phyloP scores from a whole-genome alignment of 2,113 vertebrate species.

The Scytalopus superciliaris region DNA sequence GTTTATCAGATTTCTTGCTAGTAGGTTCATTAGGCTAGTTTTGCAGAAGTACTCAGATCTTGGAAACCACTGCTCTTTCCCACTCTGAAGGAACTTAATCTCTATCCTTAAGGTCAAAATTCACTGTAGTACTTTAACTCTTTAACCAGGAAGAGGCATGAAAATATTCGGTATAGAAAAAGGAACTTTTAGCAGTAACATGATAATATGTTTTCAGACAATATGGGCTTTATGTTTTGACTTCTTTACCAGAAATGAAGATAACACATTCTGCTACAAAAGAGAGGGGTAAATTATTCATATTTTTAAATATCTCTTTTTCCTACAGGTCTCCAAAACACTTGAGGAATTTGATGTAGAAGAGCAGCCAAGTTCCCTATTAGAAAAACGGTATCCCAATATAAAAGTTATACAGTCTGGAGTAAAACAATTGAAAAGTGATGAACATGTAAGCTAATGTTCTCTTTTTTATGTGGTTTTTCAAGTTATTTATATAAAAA shows the following conservation, averaged over 20 bases:
- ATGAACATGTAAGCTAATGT: conserved; percentile 77
- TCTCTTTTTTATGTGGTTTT: not conserved
- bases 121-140: not conserved
- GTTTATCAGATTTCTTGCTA: not conserved
- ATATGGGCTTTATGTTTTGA: not conserved
- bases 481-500: not conserved
- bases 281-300: not conserved
- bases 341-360: conserved; percentile 94
- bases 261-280: not conserved
- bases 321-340: conserved; percentile 83
- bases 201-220: not conserved
- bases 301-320: not conserved
- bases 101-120: not conserved
- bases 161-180: not conserved
- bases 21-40: not conserved
- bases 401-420: conserved; percentile 86
- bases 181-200: not conserved
- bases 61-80: not conserved
- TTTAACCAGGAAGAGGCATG: not conserved
- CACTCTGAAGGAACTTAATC: not conserved
- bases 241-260: not conserved
- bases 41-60: not conserved
- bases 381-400: conserved; percentile 86
- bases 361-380: conserved; percentile 79
- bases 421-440: conserved; percentile 79